Conservation (phyloP, 2,888 invertebrate genomes). For the Netelia melanura region DNA sequence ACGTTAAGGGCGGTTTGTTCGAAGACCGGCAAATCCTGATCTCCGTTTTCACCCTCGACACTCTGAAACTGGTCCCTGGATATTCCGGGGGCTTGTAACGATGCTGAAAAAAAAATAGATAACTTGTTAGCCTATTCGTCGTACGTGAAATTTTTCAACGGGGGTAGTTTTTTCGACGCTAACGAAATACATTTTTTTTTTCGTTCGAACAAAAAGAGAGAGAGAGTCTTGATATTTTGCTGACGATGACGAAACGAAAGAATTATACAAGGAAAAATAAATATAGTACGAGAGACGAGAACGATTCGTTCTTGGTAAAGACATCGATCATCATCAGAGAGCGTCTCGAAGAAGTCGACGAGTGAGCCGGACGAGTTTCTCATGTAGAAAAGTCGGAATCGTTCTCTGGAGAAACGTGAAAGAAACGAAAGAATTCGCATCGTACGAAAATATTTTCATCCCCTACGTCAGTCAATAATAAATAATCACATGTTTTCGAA, state of each 20-base stretch:
- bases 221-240: neutral
- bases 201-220: neutral
- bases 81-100: slow-evolving; percentile 61
- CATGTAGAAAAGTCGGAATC: neutral
- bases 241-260: neutral
- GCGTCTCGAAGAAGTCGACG: slow-evolving; percentile 71
- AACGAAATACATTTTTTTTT: neutral
- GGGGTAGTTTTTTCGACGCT: neutral
- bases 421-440: too few relatives aligned
- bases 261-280: neutral
- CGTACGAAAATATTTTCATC: neutral
- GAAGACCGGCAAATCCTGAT: slow-evolving; percentile 79
- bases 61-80: slow-evolving; percentile 55
- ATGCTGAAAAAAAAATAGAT: slow-evolving; percentile 51
- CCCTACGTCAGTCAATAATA: too few relatives aligned
- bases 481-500: too few relatives aligned
- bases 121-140: neutral
- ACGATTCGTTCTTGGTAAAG: slow-evolving; percentile 70
- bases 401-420: slow-evolving; percentile 13
- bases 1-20: slow-evolving; percentile 82
- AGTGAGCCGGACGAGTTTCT: slow-evolving; percentile 26
- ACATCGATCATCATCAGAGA: slow-evolving; percentile 77
- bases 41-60: slow-evolving; percentile 70
- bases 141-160: neutral
- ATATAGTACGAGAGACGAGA: neutral